phyloP scores from a whole-genome alignment of 1,140 invertebrate species.

The Drosophila quadrilineata region DNA sequence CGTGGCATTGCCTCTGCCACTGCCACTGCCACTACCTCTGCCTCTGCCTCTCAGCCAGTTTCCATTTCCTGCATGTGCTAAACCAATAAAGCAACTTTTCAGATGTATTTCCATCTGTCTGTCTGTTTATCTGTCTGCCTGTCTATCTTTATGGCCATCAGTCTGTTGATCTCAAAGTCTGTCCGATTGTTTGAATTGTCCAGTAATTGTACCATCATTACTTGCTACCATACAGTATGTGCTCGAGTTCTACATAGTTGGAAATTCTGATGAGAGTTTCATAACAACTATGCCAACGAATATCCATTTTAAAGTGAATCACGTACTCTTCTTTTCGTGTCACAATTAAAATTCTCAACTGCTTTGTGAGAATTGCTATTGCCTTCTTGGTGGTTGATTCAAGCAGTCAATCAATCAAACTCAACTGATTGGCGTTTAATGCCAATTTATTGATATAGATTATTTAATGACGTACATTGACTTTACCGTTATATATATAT shows the following conservation, averaged over 20 bases:
- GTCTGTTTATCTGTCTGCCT: background rate
- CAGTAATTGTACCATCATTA: conserved; percentile 9
- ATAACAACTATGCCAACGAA: too few relatives aligned
- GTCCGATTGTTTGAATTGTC: background rate
- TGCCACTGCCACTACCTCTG: conserved; percentile 36
- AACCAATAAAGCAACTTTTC: conserved; percentile 72
- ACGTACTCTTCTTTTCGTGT: too few relatives aligned
- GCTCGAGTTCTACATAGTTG: too few relatives aligned
- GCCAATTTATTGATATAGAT: conserved; percentile 44
- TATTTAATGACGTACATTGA: conserved; percentile 38
- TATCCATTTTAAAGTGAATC: too few relatives aligned
- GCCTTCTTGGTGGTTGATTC: too few relatives aligned
- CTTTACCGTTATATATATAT: conserved; percentile 7
- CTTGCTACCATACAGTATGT: too few relatives aligned
- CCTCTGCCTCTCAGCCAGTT: conserved; percentile 33
- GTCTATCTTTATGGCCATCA: too few relatives aligned
- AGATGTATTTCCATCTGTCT: conserved; percentile 54
- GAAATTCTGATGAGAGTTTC: too few relatives aligned
- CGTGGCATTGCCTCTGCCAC: conserved; percentile 7
- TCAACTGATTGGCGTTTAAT: conserved; percentile 48
- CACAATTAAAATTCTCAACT: too few relatives aligned
- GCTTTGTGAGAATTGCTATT: too few relatives aligned
- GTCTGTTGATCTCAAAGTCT: too few relatives aligned
- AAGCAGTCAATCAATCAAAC: conserved; percentile 55
- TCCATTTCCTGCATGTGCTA: conserved; percentile 63